These are phyloP conservation scores for Drosophila nigrodunni DNA, from an alignment of 1,140 invertebrate genomes.

Conservation along the genomic window DNA sequence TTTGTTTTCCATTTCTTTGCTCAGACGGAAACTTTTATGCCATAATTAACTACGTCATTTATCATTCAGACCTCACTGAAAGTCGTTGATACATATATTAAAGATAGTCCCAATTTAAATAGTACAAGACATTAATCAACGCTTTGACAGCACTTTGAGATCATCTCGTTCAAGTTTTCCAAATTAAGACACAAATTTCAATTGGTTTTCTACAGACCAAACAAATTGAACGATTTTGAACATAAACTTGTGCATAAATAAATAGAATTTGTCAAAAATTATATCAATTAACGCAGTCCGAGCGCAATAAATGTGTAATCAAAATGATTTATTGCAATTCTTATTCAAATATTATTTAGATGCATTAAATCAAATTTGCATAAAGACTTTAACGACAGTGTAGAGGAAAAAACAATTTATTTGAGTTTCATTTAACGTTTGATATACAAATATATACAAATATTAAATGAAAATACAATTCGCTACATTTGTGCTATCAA, in stretches of 20 bases:
- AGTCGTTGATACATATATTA: slow-evolving; percentile 12
- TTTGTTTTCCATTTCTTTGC: slow-evolving; percentile 22
- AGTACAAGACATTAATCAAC: slow-evolving; percentile 9
- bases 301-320: slow-evolving; percentile 33
- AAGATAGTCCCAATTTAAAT: not conserved
- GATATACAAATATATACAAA: slow-evolving; percentile 27
- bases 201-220: no score
- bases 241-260: not conserved
- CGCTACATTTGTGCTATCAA: slow-evolving; percentile 24
- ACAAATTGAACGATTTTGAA: no score
- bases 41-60: slow-evolving; percentile 66
- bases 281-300: slow-evolving; percentile 15
- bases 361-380: slow-evolving; percentile 50
- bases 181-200: no score
- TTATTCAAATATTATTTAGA: slow-evolving; percentile 23
- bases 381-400: slow-evolving; percentile 33
- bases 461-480: slow-evolving; percentile 36
- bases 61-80: slow-evolving; percentile 41
- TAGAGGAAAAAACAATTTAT: slow-evolving; percentile 33
- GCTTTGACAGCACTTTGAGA: slow-evolving; percentile 1
- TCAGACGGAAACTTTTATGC: slow-evolving; percentile 30
- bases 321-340: slow-evolving; percentile 26
- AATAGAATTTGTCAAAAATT: not conserved
- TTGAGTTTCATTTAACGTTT: slow-evolving; percentile 68
- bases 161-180: not conserved